Evolutionary conservation across 2,888 invertebrate species (phyloP), one percentile per base, ranked within the genome.

Genomic region (Cataglyphis cursor): DNA sequence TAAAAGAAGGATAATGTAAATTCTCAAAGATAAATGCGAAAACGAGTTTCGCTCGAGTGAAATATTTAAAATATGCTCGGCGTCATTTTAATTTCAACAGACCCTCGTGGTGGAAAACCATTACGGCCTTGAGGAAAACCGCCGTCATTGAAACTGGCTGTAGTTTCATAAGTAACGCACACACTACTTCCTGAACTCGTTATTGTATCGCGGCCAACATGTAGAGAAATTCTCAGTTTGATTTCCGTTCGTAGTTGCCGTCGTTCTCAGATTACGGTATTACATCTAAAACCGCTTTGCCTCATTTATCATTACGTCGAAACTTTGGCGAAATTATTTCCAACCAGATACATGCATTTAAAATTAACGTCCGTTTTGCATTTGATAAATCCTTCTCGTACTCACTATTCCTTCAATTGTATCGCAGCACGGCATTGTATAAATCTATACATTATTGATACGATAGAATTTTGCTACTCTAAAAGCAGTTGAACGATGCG

Each of bases 291-390:
- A 70, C 18, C 70, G n/a, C 68, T 21, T 70, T 35, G 59, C 21
- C 12, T 35, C 59, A 48, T 80, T 80, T 80, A 70, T 70, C 59
- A 70, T 70, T 31, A 44, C 70, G 78, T 78, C 70, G 70, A 78
- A 78, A 78, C 68, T 68, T 59, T 24, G 9, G 48, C 70, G 35
- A 59, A 70, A 70, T 80, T 78, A 59, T 78, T 70, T 59, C 21
- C 48, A 31, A 68, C 54, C 44, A 24, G 31, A 24, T 12, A 21
- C 48, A n/a, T 5, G 18, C 51, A 31, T 41, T 57, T 24, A 24
- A 12, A 80, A 59, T 54, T 80, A 44, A 80, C 18, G 44, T 18
- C 21, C n/a, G 15, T 44, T 9, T 3, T 28, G 10, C 12, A 5
- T 31, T 68, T 28, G 28, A 18, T 75, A n/a, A 2, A 28, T 66